Evolutionary conservation across 2,888 invertebrate genomes (phyloP).

Genomic region (Perizoma affinitatum): DNA sequence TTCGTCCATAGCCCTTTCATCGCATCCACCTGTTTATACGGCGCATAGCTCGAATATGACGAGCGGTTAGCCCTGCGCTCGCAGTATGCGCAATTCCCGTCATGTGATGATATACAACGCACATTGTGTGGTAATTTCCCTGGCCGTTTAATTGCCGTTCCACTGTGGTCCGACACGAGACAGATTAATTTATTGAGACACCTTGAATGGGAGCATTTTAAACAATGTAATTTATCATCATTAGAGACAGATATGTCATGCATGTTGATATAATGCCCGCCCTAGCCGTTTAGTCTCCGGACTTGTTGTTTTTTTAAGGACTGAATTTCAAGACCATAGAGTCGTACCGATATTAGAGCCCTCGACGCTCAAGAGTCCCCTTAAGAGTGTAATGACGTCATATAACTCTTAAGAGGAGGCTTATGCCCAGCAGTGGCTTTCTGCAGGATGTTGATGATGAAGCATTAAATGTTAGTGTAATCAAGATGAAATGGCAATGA

Average conservation of each 20-base stretch:
- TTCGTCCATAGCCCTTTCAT: constrained; percentile 1
- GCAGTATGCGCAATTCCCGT: constrained; percentile 57
- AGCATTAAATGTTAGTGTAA: too few species aligned
- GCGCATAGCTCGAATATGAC: constrained; percentile 62
- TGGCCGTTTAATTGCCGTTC: constrained; percentile 77
- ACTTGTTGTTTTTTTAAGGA: constrained; percentile 15
- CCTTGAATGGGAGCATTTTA: constrained; percentile 69
- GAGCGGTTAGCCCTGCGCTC: constrained; percentile 55
- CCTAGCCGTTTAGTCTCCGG: constrained; percentile 24
- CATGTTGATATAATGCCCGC: constrained; percentile 31
- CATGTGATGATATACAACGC: constrained; percentile 78
- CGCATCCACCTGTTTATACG: constrained; percentile 47
- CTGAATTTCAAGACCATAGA: too few species aligned
- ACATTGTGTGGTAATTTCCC: constrained; percentile 81
- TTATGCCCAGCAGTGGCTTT: too few species aligned
- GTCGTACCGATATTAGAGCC: too few species aligned
- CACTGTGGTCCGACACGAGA: constrained; percentile 71
- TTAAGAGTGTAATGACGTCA: too few species aligned
- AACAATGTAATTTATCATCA: constrained; percentile 71
- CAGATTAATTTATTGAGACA: constrained; percentile 80
- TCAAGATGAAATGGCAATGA: too few species aligned
- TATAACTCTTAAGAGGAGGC: too few species aligned
- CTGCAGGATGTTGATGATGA: too few species aligned
- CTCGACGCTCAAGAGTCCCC: too few species aligned
- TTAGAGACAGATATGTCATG: constrained; percentile 63